phyloP scores from a whole-genome alignment of 2,797 vertebrate species.

The Amblyraja radiata region DNA sequence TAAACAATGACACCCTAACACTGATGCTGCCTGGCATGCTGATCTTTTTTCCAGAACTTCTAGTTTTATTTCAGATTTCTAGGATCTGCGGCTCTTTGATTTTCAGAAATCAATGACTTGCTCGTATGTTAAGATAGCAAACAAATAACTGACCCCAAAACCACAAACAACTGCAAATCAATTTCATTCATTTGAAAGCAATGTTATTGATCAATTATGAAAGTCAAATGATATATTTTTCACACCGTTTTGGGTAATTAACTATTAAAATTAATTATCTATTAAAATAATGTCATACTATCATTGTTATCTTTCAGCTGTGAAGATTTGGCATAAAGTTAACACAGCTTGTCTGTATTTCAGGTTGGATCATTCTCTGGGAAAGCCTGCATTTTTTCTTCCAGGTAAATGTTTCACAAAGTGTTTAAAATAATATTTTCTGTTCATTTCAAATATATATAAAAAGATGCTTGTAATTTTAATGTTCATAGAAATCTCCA shows the following conservation, averaged over 20 bases:
- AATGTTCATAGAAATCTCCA: not conserved
- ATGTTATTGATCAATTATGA: not conserved
- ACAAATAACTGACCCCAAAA: not conserved
- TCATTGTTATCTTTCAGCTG: not conserved
- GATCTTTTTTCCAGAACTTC: too few species aligned
- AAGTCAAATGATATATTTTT: not conserved
- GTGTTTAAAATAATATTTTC: conserved; percentile 39
- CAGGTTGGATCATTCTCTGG: conserved; percentile 78
- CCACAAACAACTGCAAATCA: not conserved
- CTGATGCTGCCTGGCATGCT: too few species aligned
- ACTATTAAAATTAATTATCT: not conserved
- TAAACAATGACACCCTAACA: too few species aligned
- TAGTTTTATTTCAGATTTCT: too few species aligned
- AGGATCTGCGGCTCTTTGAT: too few species aligned
- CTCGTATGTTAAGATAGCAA: not conserved
- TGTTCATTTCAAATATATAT: conserved; percentile 40
- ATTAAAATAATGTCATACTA: not conserved
- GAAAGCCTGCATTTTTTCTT: conserved; percentile 80
- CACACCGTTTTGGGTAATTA: too few species aligned
- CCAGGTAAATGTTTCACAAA: conserved; percentile 61
- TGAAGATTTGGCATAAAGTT: not conserved
- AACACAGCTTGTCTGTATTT: conserved; percentile 39
- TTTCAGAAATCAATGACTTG: not conserved
- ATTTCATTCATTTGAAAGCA: not conserved
- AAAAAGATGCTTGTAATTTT: not conserved